Evolutionary conservation across 2,797 vertebrate species (phyloP).

Genomic region (Taeniopygia guttata): DNA sequence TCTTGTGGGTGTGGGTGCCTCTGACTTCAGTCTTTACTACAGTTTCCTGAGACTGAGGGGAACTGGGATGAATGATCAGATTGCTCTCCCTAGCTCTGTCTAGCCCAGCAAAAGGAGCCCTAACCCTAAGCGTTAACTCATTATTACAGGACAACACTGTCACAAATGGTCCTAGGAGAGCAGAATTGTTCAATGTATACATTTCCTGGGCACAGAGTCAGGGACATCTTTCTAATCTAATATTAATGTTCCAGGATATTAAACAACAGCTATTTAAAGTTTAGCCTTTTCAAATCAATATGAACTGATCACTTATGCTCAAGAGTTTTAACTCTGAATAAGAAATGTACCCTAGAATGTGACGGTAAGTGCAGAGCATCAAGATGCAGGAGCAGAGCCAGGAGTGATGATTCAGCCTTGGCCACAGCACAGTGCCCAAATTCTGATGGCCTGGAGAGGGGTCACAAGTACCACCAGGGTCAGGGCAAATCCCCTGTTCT

Average conservation of each 20-base stretch:
- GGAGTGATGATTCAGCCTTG: background rate
- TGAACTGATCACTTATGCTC: constrained; percentile 5
- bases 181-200: background rate
- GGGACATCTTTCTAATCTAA: constrained; percentile 10
- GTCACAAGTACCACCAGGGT: background rate
- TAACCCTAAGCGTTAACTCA: background rate
- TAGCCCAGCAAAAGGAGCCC: background rate
- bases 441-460: background rate
- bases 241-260: constrained; percentile 16
- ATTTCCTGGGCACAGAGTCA: background rate
- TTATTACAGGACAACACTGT: background rate
- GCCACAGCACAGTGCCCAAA: background rate
- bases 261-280: constrained; percentile 56
- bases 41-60: background rate
- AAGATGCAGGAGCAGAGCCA: background rate
- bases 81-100: background rate
- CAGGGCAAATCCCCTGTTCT: background rate
- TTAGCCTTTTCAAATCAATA: constrained; percentile 54
- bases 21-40: background rate
- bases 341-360: background rate
- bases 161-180: background rate
- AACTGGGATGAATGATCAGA: background rate
- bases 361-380: background rate
- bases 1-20: background rate
- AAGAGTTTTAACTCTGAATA: constrained; percentile 23